phyloP scores from a whole-genome alignment of 2,797 vertebrate species.

The Phoxinus dragarum region DNA sequence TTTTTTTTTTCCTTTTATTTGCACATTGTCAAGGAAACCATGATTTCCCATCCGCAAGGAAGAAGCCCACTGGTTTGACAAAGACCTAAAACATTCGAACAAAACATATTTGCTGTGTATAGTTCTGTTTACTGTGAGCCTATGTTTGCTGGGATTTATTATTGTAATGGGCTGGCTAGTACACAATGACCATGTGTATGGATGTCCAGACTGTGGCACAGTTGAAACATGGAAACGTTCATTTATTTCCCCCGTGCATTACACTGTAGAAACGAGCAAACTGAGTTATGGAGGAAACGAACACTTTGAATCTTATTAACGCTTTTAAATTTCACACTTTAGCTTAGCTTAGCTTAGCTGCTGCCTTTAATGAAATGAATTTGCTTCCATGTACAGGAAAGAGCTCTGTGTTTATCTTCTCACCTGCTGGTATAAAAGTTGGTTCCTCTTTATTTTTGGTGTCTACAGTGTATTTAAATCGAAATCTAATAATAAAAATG shows the following conservation, averaged over 20 bases:
- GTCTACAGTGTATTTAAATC: slow-evolving; percentile 6
- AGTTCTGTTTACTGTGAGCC: slow-evolving; percentile 11
- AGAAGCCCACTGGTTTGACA: background rate
- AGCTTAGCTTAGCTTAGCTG: slow-evolving; percentile 43
- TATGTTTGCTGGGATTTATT: slow-evolving; percentile 35
- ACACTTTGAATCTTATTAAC: slow-evolving; percentile 29
- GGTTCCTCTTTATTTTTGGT: slow-evolving; percentile 26
- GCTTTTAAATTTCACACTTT: slow-evolving; percentile 39
- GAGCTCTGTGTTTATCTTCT: slow-evolving; percentile 50
- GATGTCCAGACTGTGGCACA: background rate
- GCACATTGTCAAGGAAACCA: background rate
- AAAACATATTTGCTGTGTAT: background rate
- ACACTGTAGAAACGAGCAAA: slow-evolving; percentile 21
- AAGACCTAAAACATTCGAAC: background rate
- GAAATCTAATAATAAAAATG: background rate
- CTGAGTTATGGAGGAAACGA: background rate
- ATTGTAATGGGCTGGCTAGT: slow-evolving; percentile 7
- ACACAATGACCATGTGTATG: background rate
- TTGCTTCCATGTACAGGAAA: slow-evolving; percentile 58
- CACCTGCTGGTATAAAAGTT: slow-evolving; percentile 39
- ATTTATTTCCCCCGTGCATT: background rate
- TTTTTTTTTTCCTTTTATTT: background rate
- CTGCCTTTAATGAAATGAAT: slow-evolving; percentile 47
- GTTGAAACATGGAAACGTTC: background rate
- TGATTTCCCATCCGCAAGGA: background rate